Percentiles rank a stretch among this genome's conserved stretches.
These are phyloP conservation scores for Nannospalax galili DNA, from an alignment of 2,113 vertebrate species.

Conservation along the genomic window DNA sequence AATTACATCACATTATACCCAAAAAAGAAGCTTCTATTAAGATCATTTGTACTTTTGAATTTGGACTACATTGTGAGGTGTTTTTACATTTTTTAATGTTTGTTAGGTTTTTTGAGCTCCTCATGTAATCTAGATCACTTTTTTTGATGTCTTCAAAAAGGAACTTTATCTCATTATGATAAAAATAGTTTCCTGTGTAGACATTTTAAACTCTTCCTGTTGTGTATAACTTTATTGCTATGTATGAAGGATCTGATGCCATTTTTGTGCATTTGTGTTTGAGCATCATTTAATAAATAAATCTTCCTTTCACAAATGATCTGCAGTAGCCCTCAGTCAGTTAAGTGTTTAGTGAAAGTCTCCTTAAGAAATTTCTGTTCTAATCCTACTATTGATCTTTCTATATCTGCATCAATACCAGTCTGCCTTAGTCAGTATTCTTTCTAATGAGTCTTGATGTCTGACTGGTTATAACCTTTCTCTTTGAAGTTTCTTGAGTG, in stretches of 20 bases:
- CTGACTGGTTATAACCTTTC: background rate
- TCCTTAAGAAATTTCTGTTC: slow-evolving; percentile 9
- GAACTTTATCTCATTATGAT: background rate
- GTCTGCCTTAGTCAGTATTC: background rate
- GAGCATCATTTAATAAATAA: background rate
- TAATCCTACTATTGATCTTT: background rate
- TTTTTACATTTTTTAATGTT: background rate
- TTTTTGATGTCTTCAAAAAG: background rate
- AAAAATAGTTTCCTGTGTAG: background rate
- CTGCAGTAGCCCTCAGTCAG: background rate
- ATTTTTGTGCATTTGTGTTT: background rate
- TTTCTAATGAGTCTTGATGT: background rate
- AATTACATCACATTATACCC: too few relatives aligned
- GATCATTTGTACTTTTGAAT: background rate
- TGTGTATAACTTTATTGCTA: background rate
- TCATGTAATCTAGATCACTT: background rate
- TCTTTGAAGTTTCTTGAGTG: background rate
- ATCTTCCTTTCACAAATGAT: background rate
- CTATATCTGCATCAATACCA: background rate
- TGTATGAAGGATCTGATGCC: background rate
- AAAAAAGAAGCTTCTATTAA: background rate
- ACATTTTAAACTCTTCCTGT: background rate
- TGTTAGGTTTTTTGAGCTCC: background rate
- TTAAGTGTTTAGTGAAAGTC: background rate
- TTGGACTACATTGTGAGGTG: background rate